Conservation (phyloP, 2,888 invertebrate species). For the Pristionchus mayeri region DNA sequence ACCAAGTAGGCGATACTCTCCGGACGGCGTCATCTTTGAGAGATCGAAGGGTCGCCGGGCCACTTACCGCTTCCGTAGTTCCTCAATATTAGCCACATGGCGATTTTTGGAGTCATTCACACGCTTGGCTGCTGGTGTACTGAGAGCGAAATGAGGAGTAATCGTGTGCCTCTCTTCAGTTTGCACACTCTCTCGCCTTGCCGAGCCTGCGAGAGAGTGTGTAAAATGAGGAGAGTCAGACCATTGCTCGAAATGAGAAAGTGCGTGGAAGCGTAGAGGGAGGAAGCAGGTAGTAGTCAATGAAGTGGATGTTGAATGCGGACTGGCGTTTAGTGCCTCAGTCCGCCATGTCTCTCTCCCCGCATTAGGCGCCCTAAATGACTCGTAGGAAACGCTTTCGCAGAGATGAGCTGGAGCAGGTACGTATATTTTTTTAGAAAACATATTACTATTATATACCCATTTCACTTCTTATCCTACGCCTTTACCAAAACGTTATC, state of each 20-base stretch:
- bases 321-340: conserved; percentile 15
- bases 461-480: neutral
- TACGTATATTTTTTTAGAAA: neutral
- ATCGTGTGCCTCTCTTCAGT: no score
- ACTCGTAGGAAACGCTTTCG: neutral
- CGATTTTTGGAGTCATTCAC: neutral
- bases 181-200: no score
- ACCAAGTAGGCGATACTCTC: no score
- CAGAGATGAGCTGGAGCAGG: conserved; percentile 47
- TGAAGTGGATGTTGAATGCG: neutral
- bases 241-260: neutral
- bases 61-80: conserved; percentile 37
- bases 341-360: neutral
- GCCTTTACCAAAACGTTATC: no score
- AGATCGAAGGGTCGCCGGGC: neutral
- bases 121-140: neutral
- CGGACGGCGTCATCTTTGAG: no score
- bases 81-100: conserved; percentile 9
- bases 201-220: no score
- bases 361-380: conserved; percentile 22
- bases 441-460: neutral
- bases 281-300: neutral
- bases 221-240: no score
- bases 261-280: conserved; percentile 30
- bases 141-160: conserved; percentile 1